Evolutionary conservation across 2,797 vertebrate genomes (phyloP), one percentile per base, ranked within the genome.

Genomic region (Betta splendens): DNA sequence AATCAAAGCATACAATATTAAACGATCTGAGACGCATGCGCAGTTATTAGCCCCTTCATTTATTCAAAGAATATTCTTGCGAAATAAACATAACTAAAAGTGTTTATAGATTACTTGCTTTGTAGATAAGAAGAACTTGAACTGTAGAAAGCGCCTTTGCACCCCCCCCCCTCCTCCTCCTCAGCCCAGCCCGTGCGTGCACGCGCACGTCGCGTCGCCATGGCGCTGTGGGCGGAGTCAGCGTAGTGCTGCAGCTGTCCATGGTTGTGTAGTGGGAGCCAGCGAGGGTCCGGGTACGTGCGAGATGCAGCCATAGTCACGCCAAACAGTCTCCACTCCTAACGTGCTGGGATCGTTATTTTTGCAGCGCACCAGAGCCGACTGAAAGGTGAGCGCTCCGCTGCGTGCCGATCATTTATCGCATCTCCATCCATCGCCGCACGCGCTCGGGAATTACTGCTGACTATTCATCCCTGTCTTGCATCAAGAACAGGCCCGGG

Each of bases 241-340:
- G 42, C 45, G 73, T 52, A 35, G 72, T 89, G 86, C 92, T 87
- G 91, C 91, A 90, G 85, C 89, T 89, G 83, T 84, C 81, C 81
- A 82, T 88, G 86, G 84, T 84, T 74, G 85, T 75, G 80, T 78
- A 54, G 66, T 59, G 61, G 49, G 62, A 72, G 33, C 46, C 61
- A 77, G 31, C 75, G 71, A 79, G 80, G 60, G 46, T 81, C 61
- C 53, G 64, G 72, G 38, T 81, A 77, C 79, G 77, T 83, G 69
- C 73, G 82, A 78, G 86, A 92, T 92, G 92, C 90, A 53, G 75
- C 77, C 76, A 81, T 90, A 89, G 85, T 84, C 79, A 84, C 75
- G 84, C 84, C 58, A 62, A 77, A 68, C 65, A 45, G 56, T 69
- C 75, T 60, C 9, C 51, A 16, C 65, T 29, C 29, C 51, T 18